Percentiles rank a stretch among this genome's conserved stretches.
phyloP scores from a whole-genome alignment of 2,113 vertebrate species.

The Heterotis niloticus region DNA sequence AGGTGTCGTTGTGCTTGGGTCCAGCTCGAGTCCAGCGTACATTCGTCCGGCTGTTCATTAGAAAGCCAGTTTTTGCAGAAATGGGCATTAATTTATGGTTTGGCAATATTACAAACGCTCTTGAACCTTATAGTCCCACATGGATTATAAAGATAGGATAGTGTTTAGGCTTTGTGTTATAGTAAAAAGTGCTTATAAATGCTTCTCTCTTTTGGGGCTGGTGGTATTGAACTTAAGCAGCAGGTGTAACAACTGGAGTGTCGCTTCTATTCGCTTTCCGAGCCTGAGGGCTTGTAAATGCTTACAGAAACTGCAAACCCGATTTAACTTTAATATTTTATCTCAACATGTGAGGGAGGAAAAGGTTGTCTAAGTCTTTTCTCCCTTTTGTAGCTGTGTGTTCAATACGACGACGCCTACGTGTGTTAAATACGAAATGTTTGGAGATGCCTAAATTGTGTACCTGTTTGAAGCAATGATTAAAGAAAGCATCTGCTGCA shows the following conservation, averaged over 20 bases:
- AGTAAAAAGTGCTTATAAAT: constrained; percentile 35
- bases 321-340: constrained; percentile 36
- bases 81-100: constrained; percentile 36
- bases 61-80: constrained; percentile 30
- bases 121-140: constrained; percentile 38
- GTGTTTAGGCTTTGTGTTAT: constrained; percentile 26
- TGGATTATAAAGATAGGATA: constrained; percentile 34
- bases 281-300: constrained; percentile 38
- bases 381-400: constrained; percentile 2
- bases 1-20: constrained; percentile 42
- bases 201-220: constrained; percentile 17
- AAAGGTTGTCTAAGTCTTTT: background rate
- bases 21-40: constrained; percentile 23
- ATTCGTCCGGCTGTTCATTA: constrained; percentile 33
- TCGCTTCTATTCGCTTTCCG: constrained; percentile 33
- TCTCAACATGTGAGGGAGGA: background rate
- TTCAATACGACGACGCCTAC: constrained; percentile 18
- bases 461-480: background rate
- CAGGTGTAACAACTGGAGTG: constrained; percentile 19
- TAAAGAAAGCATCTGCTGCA: background rate
- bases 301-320: constrained; percentile 33
- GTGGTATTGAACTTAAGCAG: constrained; percentile 21
- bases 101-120: constrained; percentile 37
- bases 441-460: background rate
- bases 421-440: constrained; percentile 10